Evolutionary conservation across 2,888 invertebrate species (phyloP).

Genomic region (Arrhopalites spinosus): DNA sequence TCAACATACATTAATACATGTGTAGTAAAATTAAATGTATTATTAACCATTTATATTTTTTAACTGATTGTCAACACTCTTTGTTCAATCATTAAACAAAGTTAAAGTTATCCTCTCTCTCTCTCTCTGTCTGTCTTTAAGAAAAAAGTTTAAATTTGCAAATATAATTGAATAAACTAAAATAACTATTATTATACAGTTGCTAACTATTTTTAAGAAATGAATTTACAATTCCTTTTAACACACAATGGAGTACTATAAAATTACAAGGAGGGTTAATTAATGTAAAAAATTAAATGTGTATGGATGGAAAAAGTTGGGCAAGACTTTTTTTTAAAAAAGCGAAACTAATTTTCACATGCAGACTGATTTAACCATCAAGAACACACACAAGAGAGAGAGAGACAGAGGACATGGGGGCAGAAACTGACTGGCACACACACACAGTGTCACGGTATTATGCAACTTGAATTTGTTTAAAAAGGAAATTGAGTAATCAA

Average conservation of each 20-base stretch:
- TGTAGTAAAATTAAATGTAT: too few species aligned
- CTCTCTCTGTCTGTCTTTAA: too few species aligned
- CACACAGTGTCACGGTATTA: background rate
- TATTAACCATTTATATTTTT: too few species aligned
- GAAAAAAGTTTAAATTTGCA: too few species aligned
- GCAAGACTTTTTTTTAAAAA: background rate
- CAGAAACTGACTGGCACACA: background rate
- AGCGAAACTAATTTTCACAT: slow-evolving; percentile 20
- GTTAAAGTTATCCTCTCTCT: too few species aligned
- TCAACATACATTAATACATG: too few species aligned
- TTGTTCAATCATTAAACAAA: too few species aligned
- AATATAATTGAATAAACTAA: background rate
- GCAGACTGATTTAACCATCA: slow-evolving; percentile 14
- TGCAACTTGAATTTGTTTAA: background rate
- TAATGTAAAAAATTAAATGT: slow-evolving; percentile 9
- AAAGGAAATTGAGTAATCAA: background rate
- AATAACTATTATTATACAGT: background rate
- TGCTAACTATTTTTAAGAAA: background rate
- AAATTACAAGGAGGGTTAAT: background rate
- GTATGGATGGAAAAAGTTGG: background rate
- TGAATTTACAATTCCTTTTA: background rate
- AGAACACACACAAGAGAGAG: slow-evolving; percentile 3
- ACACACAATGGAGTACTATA: background rate
- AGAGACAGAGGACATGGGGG: background rate
- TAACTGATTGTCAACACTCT: too few species aligned